Base-by-base conservation (phyloP, 2,113 vertebrate species). In the Oncorhynchus gorbuscha region DNA sequence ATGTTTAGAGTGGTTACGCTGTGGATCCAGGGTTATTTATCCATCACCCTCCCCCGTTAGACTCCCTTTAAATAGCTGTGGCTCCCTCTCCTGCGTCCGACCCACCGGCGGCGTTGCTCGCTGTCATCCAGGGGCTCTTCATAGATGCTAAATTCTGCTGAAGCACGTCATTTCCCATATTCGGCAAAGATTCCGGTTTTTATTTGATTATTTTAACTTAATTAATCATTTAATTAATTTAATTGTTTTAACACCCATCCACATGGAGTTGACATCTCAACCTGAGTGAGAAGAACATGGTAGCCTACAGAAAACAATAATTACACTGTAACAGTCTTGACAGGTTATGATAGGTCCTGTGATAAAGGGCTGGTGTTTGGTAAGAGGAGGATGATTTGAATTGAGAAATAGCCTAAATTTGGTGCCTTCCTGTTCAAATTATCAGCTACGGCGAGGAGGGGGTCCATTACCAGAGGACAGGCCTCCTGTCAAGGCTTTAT, bases 21-120 rank as follows among this genome's bases (percentile, higher is more conserved):
- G 74, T 49, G 85, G 88, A 87, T 76, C 82, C 76, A 55, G 78
- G 80, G 87, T 73, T 84, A 85, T 90, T 77, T 86, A 35, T 89
- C 81, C 77, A 71, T 58, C 81, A 58, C 87, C 84, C 81, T 77
- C 70, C 70, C n/a, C 73, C 68, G 22, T 6, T 22, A 39, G 83
- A 85, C 75, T 73, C 87, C 86, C 91, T 93, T 92, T 93, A 94
- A 94, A 94, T 94, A 94, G 89, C 64, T 81, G 72, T 84, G 1
- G 80, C 84, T 76, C 86, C 83, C 87, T 85, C 88, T 88, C 83
- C 79, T 84, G 75, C 82, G 68, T 71, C 80, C 72, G 24, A 12
- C 58, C 30, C 22, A 20, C 18, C 30, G 28, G 9, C 58, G 28
- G 16, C 3, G 13, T 45, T n/a, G 48, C 65, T 45, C 68, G 13